These are phyloP conservation scores for Batillaria attramentaria DNA, from an alignment of 1,140 invertebrate species.

Conservation along the genomic window DNA sequence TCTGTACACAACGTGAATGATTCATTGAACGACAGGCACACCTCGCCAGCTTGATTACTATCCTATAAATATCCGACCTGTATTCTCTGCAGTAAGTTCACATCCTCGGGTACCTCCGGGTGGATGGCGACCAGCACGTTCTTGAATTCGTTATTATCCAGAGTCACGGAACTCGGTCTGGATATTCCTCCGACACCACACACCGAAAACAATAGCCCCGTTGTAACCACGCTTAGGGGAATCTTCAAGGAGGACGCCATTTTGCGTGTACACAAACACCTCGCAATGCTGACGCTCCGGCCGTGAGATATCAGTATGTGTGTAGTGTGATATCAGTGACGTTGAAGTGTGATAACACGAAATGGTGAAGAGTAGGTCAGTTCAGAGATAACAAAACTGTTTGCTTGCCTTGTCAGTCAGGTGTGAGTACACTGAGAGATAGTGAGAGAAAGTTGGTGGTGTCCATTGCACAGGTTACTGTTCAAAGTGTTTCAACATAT, in stretches of 20 bases:
- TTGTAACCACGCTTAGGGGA: not conserved
- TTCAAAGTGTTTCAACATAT: too few species aligned
- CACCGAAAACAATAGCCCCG: not conserved
- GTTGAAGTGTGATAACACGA: not conserved
- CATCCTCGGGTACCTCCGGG: conserved; percentile 37
- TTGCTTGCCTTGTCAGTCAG: too few species aligned
- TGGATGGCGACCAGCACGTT: conserved; percentile 50
- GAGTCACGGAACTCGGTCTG: conserved; percentile 36
- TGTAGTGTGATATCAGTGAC: not conserved
- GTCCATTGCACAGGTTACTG: too few species aligned
- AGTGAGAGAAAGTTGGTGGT: too few species aligned
- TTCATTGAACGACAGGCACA: too few species aligned
- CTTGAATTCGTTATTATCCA: conserved; percentile 47
- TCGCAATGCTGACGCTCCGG: not conserved
- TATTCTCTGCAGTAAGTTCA: conserved; percentile 35
- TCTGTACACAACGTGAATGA: too few species aligned
- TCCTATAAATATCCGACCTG: too few species aligned
- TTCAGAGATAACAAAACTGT: too few species aligned
- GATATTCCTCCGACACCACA: not conserved
- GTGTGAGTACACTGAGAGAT: too few species aligned
- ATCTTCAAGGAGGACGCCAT: not conserved
- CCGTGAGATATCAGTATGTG: not conserved
- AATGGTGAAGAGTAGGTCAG: not conserved
- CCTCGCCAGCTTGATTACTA: too few species aligned
- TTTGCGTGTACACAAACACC: not conserved